These are phyloP conservation scores for Onychostruthus taczanowskii DNA, from an alignment of 2,113 vertebrate genomes.

Conservation along the genomic window DNA sequence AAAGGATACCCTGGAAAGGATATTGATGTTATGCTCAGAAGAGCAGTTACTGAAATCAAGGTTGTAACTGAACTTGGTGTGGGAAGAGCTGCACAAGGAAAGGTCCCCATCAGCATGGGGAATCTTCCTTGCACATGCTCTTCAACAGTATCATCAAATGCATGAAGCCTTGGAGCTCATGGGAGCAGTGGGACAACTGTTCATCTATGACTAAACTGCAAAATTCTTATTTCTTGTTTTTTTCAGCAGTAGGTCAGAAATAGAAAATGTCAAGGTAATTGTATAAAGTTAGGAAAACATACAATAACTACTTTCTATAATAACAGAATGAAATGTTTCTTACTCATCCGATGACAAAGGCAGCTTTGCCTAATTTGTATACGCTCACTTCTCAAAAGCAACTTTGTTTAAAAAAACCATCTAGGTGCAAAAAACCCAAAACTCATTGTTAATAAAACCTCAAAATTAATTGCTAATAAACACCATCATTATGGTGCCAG, in stretches of 20 bases:
- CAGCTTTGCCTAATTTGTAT: neutral
- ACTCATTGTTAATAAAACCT: neutral
- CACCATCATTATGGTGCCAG: neutral
- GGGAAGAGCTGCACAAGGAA: neutral
- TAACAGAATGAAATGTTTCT: neutral
- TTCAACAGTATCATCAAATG: neutral
- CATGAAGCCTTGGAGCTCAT: neutral
- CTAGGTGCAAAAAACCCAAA: neutral
- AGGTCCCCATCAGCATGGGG: neutral
- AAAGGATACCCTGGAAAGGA: neutral
- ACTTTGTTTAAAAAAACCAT: neutral
- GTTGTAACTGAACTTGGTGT: neutral
- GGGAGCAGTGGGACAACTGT: neutral
- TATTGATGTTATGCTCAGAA: neutral
- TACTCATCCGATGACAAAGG: neutral
- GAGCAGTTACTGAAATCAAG: neutral
- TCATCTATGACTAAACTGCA: neutral
- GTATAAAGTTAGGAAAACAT: neutral
- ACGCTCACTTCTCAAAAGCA: neutral
- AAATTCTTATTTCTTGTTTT: neutral
- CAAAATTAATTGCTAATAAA: neutral
- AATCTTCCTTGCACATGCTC: accelerated
- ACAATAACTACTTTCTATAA: neutral
- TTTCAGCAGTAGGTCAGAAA: neutral
- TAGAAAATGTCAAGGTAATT: neutral